A percentile compares a stretch with the other conserved stretches of the same genome.
These are phyloP conservation scores for Alsophila aescularia DNA, from an alignment of 2,888 invertebrate species.

Conservation along the genomic window DNA sequence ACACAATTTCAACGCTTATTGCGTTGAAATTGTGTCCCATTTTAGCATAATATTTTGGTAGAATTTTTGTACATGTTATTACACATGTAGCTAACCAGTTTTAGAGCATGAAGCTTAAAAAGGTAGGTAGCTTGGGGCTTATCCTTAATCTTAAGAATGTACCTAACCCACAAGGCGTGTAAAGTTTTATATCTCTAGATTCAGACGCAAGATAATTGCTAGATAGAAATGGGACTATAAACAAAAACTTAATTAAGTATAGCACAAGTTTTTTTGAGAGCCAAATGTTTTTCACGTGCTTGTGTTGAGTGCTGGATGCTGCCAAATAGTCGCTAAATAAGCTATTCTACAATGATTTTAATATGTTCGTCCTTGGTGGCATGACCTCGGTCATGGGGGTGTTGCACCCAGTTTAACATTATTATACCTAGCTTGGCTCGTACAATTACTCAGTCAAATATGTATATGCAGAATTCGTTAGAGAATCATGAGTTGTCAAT, in stretches of 20 bases:
- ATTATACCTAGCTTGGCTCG: neutral
- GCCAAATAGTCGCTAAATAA: slow-evolving; percentile 24
- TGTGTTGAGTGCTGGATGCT: slow-evolving; percentile 9
- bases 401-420: slow-evolving; percentile 20
- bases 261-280: slow-evolving; percentile 14
- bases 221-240: slow-evolving; percentile 12
- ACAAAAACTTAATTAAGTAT: slow-evolving; percentile 31
- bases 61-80: neutral
- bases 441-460: neutral
- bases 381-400: slow-evolving; percentile 24
- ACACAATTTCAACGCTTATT: neutral
- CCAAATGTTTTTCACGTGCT: slow-evolving; percentile 5
- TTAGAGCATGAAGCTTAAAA: slow-evolving; percentile 4
- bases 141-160: slow-evolving; percentile 20
- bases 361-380: slow-evolving; percentile 30
- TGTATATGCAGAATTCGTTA: neutral
- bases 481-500: neutral
- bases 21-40: too few species aligned
- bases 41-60: neutral
- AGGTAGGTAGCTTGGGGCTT: slow-evolving; percentile 1
- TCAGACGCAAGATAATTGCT: slow-evolving; percentile 12
- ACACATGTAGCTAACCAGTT: slow-evolving; percentile 3
- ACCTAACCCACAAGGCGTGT: slow-evolving; percentile 3
- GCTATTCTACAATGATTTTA: slow-evolving; percentile 18
- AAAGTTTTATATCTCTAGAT: slow-evolving; percentile 18